phyloP scores from a whole-genome alignment of 2,113 vertebrate species.

The Tringa solitaria region DNA sequence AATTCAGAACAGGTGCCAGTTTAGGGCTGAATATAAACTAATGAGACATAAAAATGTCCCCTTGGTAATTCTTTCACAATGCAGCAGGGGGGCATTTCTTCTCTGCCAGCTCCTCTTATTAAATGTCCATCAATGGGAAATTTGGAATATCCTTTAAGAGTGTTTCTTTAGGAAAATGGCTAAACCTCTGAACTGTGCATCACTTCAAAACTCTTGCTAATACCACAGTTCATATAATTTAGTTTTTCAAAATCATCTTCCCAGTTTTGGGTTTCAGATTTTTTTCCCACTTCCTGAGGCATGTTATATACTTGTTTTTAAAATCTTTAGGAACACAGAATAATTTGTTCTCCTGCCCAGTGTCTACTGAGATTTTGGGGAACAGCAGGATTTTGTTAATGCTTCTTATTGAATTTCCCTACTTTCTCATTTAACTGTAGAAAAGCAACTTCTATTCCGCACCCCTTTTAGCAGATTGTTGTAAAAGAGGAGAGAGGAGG shows the following conservation, averaged over 20 bases:
- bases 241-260: neutral
- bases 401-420: constrained; percentile 47
- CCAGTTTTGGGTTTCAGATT: neutral
- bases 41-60: constrained; percentile 36
- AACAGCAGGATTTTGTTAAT: constrained; percentile 49
- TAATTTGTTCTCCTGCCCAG: neutral
- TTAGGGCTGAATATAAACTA: constrained; percentile 31
- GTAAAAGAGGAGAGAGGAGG: constrained; percentile 54
- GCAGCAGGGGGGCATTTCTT: constrained; percentile 15
- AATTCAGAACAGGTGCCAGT: neutral
- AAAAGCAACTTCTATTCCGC: constrained; percentile 50
- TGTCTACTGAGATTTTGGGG: neutral
- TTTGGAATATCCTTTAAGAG: neutral
- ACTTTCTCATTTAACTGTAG: constrained; percentile 26
- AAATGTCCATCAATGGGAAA: constrained; percentile 11
- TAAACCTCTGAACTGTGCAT: neutral
- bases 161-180: neutral
- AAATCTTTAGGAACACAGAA: neutral
- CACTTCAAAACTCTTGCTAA: neutral
- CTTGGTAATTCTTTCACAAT: constrained; percentile 8
- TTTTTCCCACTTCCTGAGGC: neutral
- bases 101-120: constrained; percentile 23
- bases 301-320: neutral
- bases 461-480: constrained; percentile 68
- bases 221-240: neutral